phyloP scores from a whole-genome alignment of 2,113 vertebrate genomes.

The Pungitius pungitius region DNA sequence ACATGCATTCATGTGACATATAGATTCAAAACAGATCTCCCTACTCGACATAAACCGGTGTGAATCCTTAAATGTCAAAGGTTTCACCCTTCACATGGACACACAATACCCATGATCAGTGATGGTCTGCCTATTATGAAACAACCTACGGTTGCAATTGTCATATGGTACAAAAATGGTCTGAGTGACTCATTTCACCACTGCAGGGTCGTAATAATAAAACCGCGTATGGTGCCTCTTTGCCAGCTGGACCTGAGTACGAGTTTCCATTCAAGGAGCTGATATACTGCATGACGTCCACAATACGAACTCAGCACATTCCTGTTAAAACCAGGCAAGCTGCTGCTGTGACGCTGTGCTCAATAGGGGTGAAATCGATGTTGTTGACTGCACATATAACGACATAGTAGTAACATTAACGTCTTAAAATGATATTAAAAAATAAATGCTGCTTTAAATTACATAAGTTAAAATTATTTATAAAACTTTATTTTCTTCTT shows the following conservation, averaged over 20 bases:
- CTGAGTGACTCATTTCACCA: not conserved
- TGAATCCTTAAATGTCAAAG: not conserved
- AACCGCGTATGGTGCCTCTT: not conserved
- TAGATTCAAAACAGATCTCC: not conserved
- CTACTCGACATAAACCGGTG: not conserved
- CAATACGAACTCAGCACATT: not conserved
- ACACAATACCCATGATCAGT: not conserved
- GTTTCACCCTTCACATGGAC: not conserved
- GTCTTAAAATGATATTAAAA: not conserved
- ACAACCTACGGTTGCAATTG: not conserved
- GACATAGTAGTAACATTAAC: constrained; percentile 30
- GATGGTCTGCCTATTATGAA: not conserved
- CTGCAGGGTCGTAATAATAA: not conserved
- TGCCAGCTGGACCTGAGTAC: not conserved
- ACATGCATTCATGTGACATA: not conserved
- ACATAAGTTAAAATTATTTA: constrained; percentile 71
- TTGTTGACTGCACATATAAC: not conserved
- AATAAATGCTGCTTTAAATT: not conserved
- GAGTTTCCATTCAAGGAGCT: not conserved
- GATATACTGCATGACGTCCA: not conserved
- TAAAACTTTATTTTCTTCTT: constrained; percentile 80
- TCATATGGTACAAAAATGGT: not conserved
- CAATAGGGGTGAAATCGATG: not conserved
- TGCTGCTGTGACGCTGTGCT: not conserved
- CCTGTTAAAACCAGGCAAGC: not conserved